Evolutionary conservation across 2,888 invertebrate species (phyloP), one percentile per base, ranked within the genome.

Genomic region (Plagodis pulveraria): DNA sequence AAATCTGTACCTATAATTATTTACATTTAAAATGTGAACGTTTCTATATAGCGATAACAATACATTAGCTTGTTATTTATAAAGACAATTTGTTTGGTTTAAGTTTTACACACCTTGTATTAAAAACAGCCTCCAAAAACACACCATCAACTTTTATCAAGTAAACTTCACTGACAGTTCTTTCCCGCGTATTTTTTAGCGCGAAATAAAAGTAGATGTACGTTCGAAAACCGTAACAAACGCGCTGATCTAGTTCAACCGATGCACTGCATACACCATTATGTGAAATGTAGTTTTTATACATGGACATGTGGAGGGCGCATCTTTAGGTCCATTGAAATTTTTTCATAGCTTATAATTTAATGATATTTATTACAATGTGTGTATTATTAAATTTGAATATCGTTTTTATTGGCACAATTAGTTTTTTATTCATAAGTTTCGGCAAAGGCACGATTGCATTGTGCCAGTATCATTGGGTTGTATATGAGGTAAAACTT

Each of bases 271-370:
- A 36, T 42, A 83, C 81, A 73, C 79, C 64, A 78, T 83, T 78
- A 66, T 61, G 74, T 70, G 72, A 74, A 76, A 78, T 81, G 78
- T 81, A 82, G 79, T 62, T 86, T 88, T 86, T 89, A 88, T 89
- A 88, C 69, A 63, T 71, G 58, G 59, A 50, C 55, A 62, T 65
- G 73, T 71, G 73, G 78, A 74, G 76, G 78, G 78, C 75, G 72
- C 78, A 77, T 82, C 83, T 81, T 66, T 58, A 60, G 55, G 61
- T 71, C 72, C 69, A 78, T 77, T 79, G 76, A 80, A 71, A 69
- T 42, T 22, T 36, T 69, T 69, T 69, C 63, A 66, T 66, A 59
- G 59, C 55, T 50, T 40, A 56, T 58, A 55, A 8, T 40, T 58
- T 22, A 22, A 22, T 22, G 56, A 47, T 41, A 40, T 43, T 56